A percentile compares a stretch with the other conserved stretches of the same genome.
These are phyloP conservation scores for Furcifer pardalis DNA, from an alignment of 2,797 vertebrate genomes.

Conservation along the genomic window DNA sequence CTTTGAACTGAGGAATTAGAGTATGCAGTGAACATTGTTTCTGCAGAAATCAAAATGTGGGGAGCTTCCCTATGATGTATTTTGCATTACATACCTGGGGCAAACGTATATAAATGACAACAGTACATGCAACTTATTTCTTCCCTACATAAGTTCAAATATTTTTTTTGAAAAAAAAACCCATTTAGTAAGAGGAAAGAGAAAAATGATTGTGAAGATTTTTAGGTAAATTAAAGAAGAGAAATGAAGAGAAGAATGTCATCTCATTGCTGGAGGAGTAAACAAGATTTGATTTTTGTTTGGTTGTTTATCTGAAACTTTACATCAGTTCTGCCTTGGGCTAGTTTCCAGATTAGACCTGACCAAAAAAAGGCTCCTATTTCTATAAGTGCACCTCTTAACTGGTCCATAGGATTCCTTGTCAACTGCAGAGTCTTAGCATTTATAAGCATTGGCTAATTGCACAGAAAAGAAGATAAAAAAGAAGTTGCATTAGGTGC, in stretches of 20 bases:
- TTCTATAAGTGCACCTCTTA: constrained; percentile 43
- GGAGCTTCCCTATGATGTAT: constrained; percentile 56
- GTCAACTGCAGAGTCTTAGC: constrained; percentile 29
- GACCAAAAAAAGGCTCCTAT: constrained; percentile 39
- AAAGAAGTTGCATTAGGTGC: constrained; percentile 10
- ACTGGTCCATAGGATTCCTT: constrained; percentile 34
- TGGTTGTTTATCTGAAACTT: constrained; percentile 81
- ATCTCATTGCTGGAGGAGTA: constrained; percentile 82
- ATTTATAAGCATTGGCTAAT: constrained; percentile 28
- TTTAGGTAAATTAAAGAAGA: constrained; percentile 72
- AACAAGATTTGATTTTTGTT: constrained; percentile 79
- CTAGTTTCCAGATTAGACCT: constrained; percentile 49
- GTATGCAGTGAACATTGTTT: constrained; percentile 31
- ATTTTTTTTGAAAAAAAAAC: constrained; percentile 51
- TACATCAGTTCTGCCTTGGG: constrained; percentile 74
- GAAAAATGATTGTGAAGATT: constrained; percentile 73
- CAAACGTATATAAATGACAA: constrained; percentile 44
- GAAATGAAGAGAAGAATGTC: constrained; percentile 63
- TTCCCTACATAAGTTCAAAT: constrained; percentile 54
- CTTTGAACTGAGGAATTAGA: constrained; percentile 54
- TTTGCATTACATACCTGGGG: constrained; percentile 50
- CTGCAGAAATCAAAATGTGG: constrained; percentile 57
- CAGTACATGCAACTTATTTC: constrained; percentile 33
- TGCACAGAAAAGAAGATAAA: constrained; percentile 36
- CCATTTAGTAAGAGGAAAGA: constrained; percentile 58